These are phyloP conservation scores for Cuniculus paca DNA, from an alignment of 2,797 vertebrate species.

Conservation along the genomic window DNA sequence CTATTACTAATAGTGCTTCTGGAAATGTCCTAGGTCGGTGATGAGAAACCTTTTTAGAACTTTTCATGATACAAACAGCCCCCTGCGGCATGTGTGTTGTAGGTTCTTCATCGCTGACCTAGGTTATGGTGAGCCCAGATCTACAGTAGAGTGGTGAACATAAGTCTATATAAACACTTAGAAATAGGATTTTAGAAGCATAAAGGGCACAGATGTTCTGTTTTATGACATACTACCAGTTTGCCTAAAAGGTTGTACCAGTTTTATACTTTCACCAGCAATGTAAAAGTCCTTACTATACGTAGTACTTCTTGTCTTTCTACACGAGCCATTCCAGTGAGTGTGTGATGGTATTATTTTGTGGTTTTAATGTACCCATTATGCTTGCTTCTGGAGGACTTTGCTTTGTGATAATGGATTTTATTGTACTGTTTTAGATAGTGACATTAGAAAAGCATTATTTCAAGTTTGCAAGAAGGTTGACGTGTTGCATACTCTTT, in stretches of 20 bases:
- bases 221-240: background rate
- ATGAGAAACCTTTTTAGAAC: background rate
- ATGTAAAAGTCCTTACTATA: background rate
- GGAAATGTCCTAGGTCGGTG: background rate
- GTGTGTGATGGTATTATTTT: background rate
- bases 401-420: background rate
- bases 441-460: slow-evolving; percentile 7
- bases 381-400: slow-evolving; percentile 4
- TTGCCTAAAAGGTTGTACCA: background rate
- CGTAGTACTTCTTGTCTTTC: background rate
- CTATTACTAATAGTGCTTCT: background rate
- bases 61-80: background rate
- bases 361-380: slow-evolving; percentile 8
- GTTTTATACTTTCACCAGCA: background rate
- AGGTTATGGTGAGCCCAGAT: background rate
- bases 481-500: background rate
- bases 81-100: background rate
- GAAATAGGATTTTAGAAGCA: background rate
- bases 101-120: background rate
- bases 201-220: background rate
- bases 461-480: slow-evolving; percentile 38
- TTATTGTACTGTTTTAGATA: background rate
- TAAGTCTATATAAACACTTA: background rate
- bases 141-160: background rate
- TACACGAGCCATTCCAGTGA: background rate